Conservation (phyloP, 2,888 invertebrate genomes). For the Thymelicus acteon region DNA sequence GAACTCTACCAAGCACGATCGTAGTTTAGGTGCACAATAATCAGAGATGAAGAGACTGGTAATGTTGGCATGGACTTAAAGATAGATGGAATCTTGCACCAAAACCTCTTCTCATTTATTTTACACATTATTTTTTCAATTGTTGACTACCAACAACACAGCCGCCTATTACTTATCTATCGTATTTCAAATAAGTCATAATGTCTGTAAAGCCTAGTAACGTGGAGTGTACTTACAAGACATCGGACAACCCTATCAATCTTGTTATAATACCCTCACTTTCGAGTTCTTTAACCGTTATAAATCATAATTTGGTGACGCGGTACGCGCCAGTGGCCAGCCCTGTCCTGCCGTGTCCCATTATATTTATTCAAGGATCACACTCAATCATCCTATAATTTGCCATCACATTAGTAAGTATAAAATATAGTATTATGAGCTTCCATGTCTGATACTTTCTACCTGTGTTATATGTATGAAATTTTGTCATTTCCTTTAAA, state of each 20-base stretch:
- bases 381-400: constrained; percentile 2
- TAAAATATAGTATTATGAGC: background rate
- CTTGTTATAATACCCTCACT: constrained; percentile 26
- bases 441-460: too few relatives aligned
- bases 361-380: constrained; percentile 1
- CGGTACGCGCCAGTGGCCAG: constrained; percentile 18
- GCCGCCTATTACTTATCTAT: background rate
- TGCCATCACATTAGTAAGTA: background rate
- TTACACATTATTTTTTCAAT: too few relatives aligned
- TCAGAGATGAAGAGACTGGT: too few relatives aligned
- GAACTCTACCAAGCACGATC: too few relatives aligned
- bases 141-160: too few relatives aligned
- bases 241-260: constrained; percentile 35
- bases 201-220: constrained; percentile 21
- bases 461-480: too few relatives aligned
- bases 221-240: constrained; percentile 30
- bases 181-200: constrained; percentile 17
- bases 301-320: constrained; percentile 35
- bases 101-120: too few relatives aligned
- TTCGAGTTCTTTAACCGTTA: constrained; percentile 35
- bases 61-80: too few relatives aligned
- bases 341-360: constrained; percentile 1
- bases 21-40: too few relatives aligned
- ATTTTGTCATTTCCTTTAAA: too few relatives aligned
- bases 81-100: too few relatives aligned